Evolutionary conservation across 2,113 vertebrate genomes (phyloP), one percentile per base, ranked within the genome.

Genomic region (Pyrgilauda ruficollis): DNA sequence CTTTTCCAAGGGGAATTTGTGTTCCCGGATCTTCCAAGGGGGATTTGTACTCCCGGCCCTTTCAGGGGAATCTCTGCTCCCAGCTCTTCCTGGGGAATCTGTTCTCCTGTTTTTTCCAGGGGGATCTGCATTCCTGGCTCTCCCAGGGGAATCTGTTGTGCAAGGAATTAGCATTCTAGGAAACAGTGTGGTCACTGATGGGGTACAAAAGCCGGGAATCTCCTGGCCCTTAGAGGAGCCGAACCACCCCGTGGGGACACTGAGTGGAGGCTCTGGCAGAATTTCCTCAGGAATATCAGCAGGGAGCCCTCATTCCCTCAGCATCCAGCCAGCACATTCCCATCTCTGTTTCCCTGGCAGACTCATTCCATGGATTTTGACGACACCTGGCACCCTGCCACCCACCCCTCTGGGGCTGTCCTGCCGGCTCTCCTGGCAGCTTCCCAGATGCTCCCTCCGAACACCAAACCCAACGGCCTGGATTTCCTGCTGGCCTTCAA

Each of bases 321-420:
- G 31, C 46, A 6, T 3, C 47, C 74, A 63, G 15, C 33, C 21
- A 19, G 19, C 35, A 5, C 2, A 4, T 20, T 59, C 69, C 62
- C 46, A 9, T 7, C 39, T 61, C 75, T 37, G 0, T 91, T 76
- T 93, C 37, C 47, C 73, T 39, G 67, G 35, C 96, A 99, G 98
- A 97, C 98, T 82, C 98, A 99, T 93, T 98, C 99, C 50, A 99
- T 99, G 99, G 99, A 99, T 94, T 99, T 99, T 52, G 99, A 99
- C 28, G 99, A 99, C 75, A 99, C 98, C 17, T 99, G 98, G 98
- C 98, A 99, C 88, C 98, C 99, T 41, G 98, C 99, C 85, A 99
- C 99, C 35, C 99, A 99, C 46, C 99, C 98, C 0, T 99, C 98
- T 2, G 99, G 99, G 19, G 98, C 98, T 1, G 98, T 99, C 5